Percentiles rank a stretch among this genome's conserved stretches.
phyloP scores from a whole-genome alignment of 1,140 invertebrate species.

The Mactra quadrangularis region DNA sequence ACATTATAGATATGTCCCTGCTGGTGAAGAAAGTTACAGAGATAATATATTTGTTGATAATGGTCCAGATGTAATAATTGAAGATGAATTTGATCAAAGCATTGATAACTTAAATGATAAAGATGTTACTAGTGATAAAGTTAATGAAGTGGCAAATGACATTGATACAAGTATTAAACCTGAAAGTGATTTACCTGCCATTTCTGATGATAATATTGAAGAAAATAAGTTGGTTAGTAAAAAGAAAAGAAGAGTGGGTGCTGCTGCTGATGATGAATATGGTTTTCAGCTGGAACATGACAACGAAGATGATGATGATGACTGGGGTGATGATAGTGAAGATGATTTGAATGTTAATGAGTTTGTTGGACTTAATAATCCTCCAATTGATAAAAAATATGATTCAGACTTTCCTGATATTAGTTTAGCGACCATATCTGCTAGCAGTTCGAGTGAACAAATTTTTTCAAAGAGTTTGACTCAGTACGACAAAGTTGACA shows the following conservation, averaged over 20 bases:
- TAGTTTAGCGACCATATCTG: too few relatives aligned
- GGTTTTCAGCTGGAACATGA: conserved; percentile 44
- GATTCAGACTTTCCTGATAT: too few relatives aligned
- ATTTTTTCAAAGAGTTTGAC: not conserved
- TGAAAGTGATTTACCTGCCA: not conserved
- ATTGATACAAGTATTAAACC: not conserved
- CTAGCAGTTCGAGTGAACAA: not conserved
- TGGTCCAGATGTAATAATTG: conserved; percentile 59
- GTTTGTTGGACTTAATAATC: conserved; percentile 1
- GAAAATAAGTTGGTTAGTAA: too few relatives aligned
- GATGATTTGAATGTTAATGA: conserved; percentile 12
- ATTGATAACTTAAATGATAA: conserved; percentile 1
- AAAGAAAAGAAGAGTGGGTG: not conserved
- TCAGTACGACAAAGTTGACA: conserved; percentile 1
- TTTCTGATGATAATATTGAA: conserved; percentile 11
- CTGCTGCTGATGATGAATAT: conserved; percentile 10
- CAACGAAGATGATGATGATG: conserved; percentile 32
- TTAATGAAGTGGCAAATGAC: not conserved
- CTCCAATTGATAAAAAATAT: too few relatives aligned
- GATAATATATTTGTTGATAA: conserved; percentile 32
- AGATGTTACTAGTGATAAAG: not conserved
- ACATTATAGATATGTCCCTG: not conserved
- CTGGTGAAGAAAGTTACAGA: not conserved
- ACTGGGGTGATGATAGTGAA: conserved; percentile 29
- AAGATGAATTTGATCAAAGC: conserved; percentile 46